A percentile compares a stretch with the other conserved stretches of the same genome.
Conservation (phyloP, 2,888 invertebrate genomes). For the Tethea ocularis region DNA sequence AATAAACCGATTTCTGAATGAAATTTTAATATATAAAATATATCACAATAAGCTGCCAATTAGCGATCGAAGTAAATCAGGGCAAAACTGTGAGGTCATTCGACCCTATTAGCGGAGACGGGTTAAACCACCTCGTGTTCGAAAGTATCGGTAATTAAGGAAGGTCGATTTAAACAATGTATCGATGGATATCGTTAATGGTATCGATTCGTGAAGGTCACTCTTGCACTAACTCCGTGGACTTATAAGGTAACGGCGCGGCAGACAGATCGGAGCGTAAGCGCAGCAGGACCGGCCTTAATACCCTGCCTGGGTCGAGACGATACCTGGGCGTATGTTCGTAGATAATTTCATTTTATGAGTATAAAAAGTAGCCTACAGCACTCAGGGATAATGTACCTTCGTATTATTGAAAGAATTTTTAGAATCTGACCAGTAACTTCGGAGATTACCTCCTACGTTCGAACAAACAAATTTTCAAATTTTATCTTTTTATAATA, state of each 20-base stretch:
- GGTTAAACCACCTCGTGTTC: slow-evolving; percentile 37
- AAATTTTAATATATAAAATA: slow-evolving; percentile 36
- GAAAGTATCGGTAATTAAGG: slow-evolving; percentile 62
- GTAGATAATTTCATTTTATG: too few relatives aligned
- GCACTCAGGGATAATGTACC: too few relatives aligned
- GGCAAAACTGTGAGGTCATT: slow-evolving; percentile 54
- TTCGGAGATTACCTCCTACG: too few relatives aligned
- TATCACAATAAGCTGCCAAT: slow-evolving; percentile 46
- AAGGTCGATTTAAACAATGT: slow-evolving; percentile 55
- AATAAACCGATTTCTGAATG: slow-evolving; percentile 31
- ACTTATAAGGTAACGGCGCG: slow-evolving; percentile 39
- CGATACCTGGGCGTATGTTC: neutral
- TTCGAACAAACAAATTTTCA: too few relatives aligned
- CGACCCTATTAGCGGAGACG: slow-evolving; percentile 55
- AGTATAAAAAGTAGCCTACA: too few relatives aligned
- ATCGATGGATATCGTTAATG: slow-evolving; percentile 35
- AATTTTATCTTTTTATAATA: too few relatives aligned
- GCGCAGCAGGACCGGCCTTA: neutral
- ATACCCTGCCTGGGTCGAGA: neutral
- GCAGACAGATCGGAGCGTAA: slow-evolving; percentile 27
- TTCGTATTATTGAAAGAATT: too few relatives aligned
- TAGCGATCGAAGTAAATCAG: slow-evolving; percentile 60
- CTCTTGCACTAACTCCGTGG: slow-evolving; percentile 33
- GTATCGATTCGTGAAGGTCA: slow-evolving; percentile 30
- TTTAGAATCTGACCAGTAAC: too few relatives aligned